Evolutionary conservation across 2,888 invertebrate species (phyloP), one percentile per base, ranked within the genome.

Genomic region (Ormyrus pomaceus): DNA sequence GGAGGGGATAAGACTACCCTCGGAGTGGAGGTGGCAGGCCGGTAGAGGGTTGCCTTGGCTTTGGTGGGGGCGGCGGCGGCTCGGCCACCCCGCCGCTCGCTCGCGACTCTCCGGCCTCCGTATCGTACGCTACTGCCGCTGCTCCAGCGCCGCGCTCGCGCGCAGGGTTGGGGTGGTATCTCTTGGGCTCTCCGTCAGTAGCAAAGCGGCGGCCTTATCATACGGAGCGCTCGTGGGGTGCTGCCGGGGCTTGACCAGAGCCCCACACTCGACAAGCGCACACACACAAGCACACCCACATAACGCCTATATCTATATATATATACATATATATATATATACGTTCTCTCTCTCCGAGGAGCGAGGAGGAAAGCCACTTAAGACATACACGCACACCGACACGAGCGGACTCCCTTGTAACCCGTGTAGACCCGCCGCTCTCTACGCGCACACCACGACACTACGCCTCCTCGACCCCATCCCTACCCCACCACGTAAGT

Each of bases 171-270:
- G 90, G 90, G 89, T 89, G 90, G 90, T 90, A 86, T 87, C 87
- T 86, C 85, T 85, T 84, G 85, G 84, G 86, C 86, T 85, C 86
- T 87, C 87, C 87, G 89, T 89, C 89, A 90, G 90, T 90, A 90
- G 90, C 88, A 88, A 90, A 90, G 90, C 90, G 90, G 90, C 90
- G 90, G 90, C 90, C 90, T 90, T 88, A 88, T 90, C 89, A 90
- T 87, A 90, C 90, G 90, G 90, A 89, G 89, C 90, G 90, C 89
- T 89, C 87, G 89, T 89, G 87, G 88, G 89, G 87, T 88, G 89
- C 87, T 87, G 89, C 89, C 88, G 88, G 89, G 79, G 81, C 78
- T 79, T 66, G 76, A 78, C 81, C 81, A 78, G 64, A 45, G 62
- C 75, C 77, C 13, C 69, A 58, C 69, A 19, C 55, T 8, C 64